These are phyloP conservation scores for Caenorhabditis auriculariae DNA, from an alignment of 2,888 invertebrate species.

Conservation along the genomic window DNA sequence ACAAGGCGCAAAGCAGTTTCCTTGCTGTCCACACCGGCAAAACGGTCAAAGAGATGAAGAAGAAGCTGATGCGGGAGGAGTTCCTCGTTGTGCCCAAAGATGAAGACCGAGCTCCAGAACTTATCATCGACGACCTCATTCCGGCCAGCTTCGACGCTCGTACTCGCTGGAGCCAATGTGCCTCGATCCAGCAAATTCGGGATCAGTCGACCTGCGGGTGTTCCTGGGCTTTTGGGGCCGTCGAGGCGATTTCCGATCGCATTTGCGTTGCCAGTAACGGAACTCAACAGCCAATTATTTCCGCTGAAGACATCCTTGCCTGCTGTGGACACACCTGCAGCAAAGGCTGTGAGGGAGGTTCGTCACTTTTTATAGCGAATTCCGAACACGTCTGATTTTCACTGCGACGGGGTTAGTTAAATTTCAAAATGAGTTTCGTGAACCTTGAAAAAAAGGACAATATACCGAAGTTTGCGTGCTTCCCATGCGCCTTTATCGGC, in stretches of 20 bases:
- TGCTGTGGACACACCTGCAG: constrained; percentile 65
- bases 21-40: constrained; percentile 11
- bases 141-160: constrained; percentile 82
- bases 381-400: no score
- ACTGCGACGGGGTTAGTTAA: no score
- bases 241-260: constrained; percentile 67
- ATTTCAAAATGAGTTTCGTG: no score
- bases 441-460: no score
- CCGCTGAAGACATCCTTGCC: constrained; percentile 66
- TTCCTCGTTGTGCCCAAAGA: constrained; percentile 21
- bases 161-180: constrained; percentile 80
- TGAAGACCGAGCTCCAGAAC: constrained; percentile 21
- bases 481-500: no score
- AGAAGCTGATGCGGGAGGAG: constrained; percentile 16
- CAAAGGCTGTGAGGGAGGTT: constrained; percentile 54
- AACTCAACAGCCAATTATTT: constrained; percentile 61
- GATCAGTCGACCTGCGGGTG: constrained; percentile 89
- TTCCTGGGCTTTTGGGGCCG: constrained; percentile 75
- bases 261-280: constrained; percentile 65
- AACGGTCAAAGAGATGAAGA: constrained; percentile 15
- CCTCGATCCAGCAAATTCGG: constrained; percentile 79
- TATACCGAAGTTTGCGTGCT: no score
- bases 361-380: no score
- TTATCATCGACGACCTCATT: constrained; percentile 63
- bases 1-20: constrained; percentile 38